Base-by-base conservation (phyloP, 2,113 vertebrate genomes). In the Brachypodius melanocephalos region DNA sequence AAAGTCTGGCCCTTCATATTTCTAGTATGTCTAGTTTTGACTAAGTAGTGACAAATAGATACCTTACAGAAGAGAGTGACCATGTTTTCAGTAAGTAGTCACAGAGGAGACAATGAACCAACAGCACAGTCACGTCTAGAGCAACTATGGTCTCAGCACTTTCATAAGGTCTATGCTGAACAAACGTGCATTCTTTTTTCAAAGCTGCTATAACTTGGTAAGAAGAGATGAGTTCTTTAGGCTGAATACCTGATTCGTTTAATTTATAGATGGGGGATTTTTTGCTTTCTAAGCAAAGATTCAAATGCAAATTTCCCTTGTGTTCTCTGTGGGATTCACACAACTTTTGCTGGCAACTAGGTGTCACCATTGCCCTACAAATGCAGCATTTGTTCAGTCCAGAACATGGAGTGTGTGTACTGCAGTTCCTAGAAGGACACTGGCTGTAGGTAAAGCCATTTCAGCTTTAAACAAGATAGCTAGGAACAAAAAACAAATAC, bases 291-390 rank as follows among this genome's bases (percentile, higher is more conserved):
- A 63, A 95, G 63, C 57, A 59, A 49, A 68, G 42, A 54, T 48
- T 71, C 69, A 84, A 73, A n/a, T 45, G 36, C 58, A 29, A 10
- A 45, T 85, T 91, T 79, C 34, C 24, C 1, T 0, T 38, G 24
- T 40, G 3, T 26, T 40, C 32, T 86, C 51, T 22, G 38, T 42
- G 67, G 34, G 29, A 80, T 29, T 79, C 66, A 43, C 40, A 59
- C 13, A 78, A 21, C 58, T 68, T 81, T 40, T 54, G 20, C 49
- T 83, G 88, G 79, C 94, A 83, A n/a, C 96, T 96, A 97, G 97
- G 28, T 95, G 97, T 96, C 97, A 92, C 74, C 75, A 66, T 96
- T 95, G 88, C 84, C 38, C 55, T 57, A 38, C 10, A 29, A 88
- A 93, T 62, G 34, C 3, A 0, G 26, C 5, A 1, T 72, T 73